Base-by-base conservation (phyloP, 2,113 vertebrate species). In the Calypte anna region DNA sequence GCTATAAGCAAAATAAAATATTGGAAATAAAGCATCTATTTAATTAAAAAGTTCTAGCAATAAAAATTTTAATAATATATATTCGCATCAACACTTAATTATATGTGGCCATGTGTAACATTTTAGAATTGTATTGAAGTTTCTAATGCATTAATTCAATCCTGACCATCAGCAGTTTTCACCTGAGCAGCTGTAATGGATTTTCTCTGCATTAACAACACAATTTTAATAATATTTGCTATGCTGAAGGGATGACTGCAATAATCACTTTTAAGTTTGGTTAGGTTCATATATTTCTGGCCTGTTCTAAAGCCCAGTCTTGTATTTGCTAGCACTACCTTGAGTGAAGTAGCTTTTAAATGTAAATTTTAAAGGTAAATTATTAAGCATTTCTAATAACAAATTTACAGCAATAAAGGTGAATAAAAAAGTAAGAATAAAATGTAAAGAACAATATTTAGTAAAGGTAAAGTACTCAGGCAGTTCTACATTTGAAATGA, bases 1-100 rank as follows among this genome's bases (percentile, higher is more conserved):
- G 99, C 99, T 99, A 94, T 22, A 96, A 97, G 53, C 48, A 88
- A 94, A 95, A 95, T 62, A 93, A 95, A 94, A 88, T 63, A 94
- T 27, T 68, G 85, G 55, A 94, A 93, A 97, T 12, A 86, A 79
- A 91, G 43, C n/a, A 95, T 19, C 14, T 48, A 63, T 75, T 74
- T 96, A 74, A 58, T 79, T 48, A 84, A 91, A 70, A 86, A n/a
- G 4, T 44, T 88, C 27, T 77, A 50, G 25, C n/a, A 93, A 38
- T 14, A 30, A 87, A 86, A 22, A 25, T 13, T 51, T 62, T 43
- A 80, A 31, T 22, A 62, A 50, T 69, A 68, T n/a, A 80, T 57
- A 44, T 75, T 92, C 77, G 89, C 25, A 59, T 43, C 44, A 67
- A 62, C 23, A 79, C 1, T 4, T 64, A 61, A 40, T 12, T 83